Conservation (phyloP, 1,140 invertebrate species). For the Papilio machaon region DNA sequence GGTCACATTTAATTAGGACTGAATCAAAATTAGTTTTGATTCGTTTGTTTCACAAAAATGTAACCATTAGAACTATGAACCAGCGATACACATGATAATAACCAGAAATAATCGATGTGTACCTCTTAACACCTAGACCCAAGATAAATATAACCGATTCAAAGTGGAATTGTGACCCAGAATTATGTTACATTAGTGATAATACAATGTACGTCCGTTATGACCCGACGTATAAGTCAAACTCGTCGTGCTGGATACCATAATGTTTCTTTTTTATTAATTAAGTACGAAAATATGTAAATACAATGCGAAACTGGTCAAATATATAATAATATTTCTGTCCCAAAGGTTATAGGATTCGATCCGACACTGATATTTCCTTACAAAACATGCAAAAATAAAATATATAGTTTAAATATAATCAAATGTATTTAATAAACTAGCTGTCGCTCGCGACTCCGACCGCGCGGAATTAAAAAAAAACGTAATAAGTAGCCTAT, state of each 20-base stretch:
- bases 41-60: not conserved
- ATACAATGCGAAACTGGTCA: not conserved
- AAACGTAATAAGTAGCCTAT: too few relatives aligned
- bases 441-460: too few relatives aligned
- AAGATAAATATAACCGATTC: constrained; percentile 18
- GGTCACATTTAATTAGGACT: not conserved
- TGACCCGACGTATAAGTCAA: not conserved
- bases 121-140: constrained; percentile 25
- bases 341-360: not conserved
- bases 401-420: not conserved
- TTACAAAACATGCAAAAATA: not conserved
- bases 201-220: constrained; percentile 1
- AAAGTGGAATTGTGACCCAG: constrained; percentile 28
- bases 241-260: not conserved
- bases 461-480: too few relatives aligned
- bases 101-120: constrained; percentile 30
- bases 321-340: not conserved
- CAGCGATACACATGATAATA: not conserved
- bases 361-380: not conserved
- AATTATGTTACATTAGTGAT: constrained; percentile 24
- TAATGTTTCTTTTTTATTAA: not conserved
- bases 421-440: too few relatives aligned
- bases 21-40: too few relatives aligned
- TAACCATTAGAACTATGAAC: not conserved
- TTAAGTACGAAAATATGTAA: not conserved